A percentile compares a stretch with the other conserved stretches of the same genome.
Conservation (phyloP, 2,113 vertebrate species). For the Perca schrenkii region DNA sequence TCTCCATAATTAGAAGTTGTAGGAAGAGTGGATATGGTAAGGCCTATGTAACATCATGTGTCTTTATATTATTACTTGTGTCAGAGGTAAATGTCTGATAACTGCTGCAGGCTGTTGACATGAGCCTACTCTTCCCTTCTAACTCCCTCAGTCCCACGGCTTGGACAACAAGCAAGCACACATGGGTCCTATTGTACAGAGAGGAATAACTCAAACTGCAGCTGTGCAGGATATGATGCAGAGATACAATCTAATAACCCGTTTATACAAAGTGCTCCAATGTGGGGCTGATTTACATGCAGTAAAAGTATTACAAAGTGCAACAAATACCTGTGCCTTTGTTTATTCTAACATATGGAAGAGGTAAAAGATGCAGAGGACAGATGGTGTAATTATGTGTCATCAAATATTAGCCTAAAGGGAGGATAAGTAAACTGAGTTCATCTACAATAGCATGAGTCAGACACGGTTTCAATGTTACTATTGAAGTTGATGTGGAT, state of each 20-base stretch:
- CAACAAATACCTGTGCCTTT: conserved; percentile 12
- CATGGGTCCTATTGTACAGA: conserved; percentile 65
- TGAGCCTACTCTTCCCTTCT: conserved; percentile 33
- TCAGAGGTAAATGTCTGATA: conserved; percentile 24
- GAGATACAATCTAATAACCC: conserved; percentile 49
- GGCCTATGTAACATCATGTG: neutral
- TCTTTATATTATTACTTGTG: neutral
- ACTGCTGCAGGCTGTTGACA: conserved; percentile 26
- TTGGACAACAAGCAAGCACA: conserved; percentile 55
- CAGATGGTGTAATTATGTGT: neutral
- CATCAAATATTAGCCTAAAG: conserved; percentile 3
- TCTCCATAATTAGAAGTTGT: neutral
- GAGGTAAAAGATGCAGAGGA: neutral
- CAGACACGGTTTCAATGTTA: neutral
- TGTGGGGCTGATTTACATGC: conserved; percentile 19
- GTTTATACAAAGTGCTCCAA: conserved; percentile 23
- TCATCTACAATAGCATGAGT: neutral
- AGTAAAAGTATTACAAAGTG: neutral
- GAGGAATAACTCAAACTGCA: conserved; percentile 46
- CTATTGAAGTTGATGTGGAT: neutral
- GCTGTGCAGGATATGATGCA: conserved; percentile 73
- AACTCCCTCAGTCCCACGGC: conserved; percentile 27
- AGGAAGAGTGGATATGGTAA: neutral
- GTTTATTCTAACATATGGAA: conserved; percentile 26
- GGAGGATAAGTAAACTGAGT: neutral